Base-by-base conservation (phyloP, 2,113 vertebrate species). In the Lagopus muta region DNA sequence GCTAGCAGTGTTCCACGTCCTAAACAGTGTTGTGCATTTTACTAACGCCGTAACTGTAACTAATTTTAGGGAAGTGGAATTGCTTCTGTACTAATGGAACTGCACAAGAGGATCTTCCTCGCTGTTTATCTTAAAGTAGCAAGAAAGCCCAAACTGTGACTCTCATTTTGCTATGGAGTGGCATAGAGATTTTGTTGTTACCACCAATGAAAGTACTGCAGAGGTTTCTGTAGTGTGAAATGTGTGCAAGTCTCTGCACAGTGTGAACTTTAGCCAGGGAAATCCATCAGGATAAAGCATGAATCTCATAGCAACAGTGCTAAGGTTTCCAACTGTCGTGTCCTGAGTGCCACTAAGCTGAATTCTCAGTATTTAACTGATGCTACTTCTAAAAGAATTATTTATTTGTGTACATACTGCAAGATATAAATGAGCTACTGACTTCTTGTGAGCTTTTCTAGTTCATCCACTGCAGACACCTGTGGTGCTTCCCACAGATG, bases 41-140 rank as follows among this genome's bases (percentile, higher is more conserved):
- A 95, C 96, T 96, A 95, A 97, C 52, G 20, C 36, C 60, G 55
- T 95, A 94, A 94, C 92, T 71, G 19, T 79, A 36, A 92, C 93
- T 96, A 94, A 97, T 86, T 60, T 36, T 71, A 88, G 50, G 73
- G 77, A 70, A 73, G 17, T 62, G 55, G 67, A 88, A 45, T 34
- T 67, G n/a, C 58, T 79, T 86, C 77, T 70, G 24, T 43, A 50
- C 85, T 88, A 89, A 94, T 74, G 30, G 32, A 88, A 21, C 38
- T 40, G 16, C 73, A 74, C 2, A 2, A n/a, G 48, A 83, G 72
- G 61, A 20, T 89, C 82, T 74, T 80, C 28, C 38, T 65, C 38
- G 10, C 42, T 10, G 0, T 57, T 32, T 62, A 76, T 65, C 64
- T 62, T 45, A 4, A n/a, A 38, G 55, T 4, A 84, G 70, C 27